phyloP scores from a whole-genome alignment of 1,140 invertebrate genomes.

The Heliconius eleuchia region DNA sequence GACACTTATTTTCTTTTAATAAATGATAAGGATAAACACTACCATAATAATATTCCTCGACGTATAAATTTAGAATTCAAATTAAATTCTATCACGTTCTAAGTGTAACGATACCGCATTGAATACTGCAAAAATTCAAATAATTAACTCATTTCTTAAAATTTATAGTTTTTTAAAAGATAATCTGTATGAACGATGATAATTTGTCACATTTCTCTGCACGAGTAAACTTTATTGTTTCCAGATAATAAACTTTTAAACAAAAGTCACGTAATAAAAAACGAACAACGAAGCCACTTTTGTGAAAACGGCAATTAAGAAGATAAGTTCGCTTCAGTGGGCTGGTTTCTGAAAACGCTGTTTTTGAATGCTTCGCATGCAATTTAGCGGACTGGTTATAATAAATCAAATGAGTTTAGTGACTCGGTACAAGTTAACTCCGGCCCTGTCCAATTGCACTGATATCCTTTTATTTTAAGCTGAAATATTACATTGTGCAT shows the following conservation, averaged over 20 bases:
- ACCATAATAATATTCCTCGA: too few species aligned
- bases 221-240: constrained; percentile 8
- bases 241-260: constrained; percentile 6
- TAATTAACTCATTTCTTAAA: too few species aligned
- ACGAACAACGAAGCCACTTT: constrained; percentile 19
- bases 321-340: constrained; percentile 35
- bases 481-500: constrained; percentile 12
- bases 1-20: too few species aligned
- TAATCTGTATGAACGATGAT: background rate
- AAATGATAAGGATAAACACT: too few species aligned
- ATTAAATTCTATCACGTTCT: too few species aligned
- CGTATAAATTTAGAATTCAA: too few species aligned
- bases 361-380: constrained; percentile 41
- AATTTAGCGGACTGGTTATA: constrained; percentile 21
- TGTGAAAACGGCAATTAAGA: constrained; percentile 30
- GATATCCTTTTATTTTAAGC: constrained; percentile 12
- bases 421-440: constrained; percentile 26
- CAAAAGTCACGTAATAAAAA: constrained; percentile 14
- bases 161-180: background rate
- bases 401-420: constrained; percentile 36
- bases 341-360: constrained; percentile 22
- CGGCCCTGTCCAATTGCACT: constrained; percentile 3
- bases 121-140: too few species aligned
- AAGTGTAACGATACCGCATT: too few species aligned
- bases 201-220: constrained; percentile 5